Conservation (phyloP, 2,888 invertebrate genomes). For the Tipula confusa region DNA sequence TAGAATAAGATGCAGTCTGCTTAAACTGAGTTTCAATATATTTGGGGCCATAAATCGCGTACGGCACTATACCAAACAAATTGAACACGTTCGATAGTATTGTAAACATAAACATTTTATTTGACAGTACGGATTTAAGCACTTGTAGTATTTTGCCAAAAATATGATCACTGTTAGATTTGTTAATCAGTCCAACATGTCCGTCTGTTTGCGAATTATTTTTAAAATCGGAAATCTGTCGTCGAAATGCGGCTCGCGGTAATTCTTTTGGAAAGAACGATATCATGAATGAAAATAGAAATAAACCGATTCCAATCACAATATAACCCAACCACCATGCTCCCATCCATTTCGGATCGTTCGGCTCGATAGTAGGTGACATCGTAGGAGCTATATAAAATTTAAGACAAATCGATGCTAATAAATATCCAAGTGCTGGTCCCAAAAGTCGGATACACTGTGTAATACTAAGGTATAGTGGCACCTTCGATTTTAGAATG, state of each 20-base stretch:
- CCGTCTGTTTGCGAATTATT: constrained; percentile 39
- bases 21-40: constrained; percentile 68
- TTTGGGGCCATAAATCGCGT: constrained; percentile 67
- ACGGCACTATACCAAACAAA: constrained; percentile 60
- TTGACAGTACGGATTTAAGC: constrained; percentile 55
- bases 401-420: constrained; percentile 63
- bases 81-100: constrained; percentile 60
- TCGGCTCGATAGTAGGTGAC: constrained; percentile 60
- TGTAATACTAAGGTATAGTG: constrained; percentile 56
- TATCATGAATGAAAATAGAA: constrained; percentile 57
- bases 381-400: constrained; percentile 62
- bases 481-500: constrained; percentile 66
- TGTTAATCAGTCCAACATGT: not conserved
- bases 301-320: constrained; percentile 57
- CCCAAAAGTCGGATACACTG: constrained; percentile 65
- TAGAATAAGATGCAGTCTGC: constrained; percentile 60
- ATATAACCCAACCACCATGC: constrained; percentile 82
- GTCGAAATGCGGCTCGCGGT: constrained; percentile 50
- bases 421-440: constrained; percentile 62
- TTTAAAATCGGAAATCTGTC: constrained; percentile 46
- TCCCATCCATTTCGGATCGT: constrained; percentile 73
- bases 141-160: constrained; percentile 54
- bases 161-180: constrained; percentile 34
- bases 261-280: constrained; percentile 57
- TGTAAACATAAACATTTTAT: constrained; percentile 60